Evolutionary conservation across 2,797 vertebrate species (phyloP).

Genomic region (Chelidonichthys spinosus): DNA sequence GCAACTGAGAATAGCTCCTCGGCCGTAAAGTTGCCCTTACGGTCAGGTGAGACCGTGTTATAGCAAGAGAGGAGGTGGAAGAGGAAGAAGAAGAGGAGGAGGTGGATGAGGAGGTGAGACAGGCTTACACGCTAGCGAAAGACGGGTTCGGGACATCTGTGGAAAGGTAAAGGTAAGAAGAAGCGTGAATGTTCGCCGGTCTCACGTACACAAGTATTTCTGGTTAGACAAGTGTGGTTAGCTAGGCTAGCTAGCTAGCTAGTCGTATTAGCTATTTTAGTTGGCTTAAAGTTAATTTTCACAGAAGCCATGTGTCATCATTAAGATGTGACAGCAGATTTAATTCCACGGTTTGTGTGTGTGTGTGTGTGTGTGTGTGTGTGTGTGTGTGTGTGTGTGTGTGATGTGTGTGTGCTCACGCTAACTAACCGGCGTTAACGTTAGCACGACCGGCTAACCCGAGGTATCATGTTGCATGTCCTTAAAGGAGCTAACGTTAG

Average conservation of each 20-base stretch:
- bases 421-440: slow-evolving; percentile 55
- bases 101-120: background rate
- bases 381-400: background rate
- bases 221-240: slow-evolving; percentile 78
- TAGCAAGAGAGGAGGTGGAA: background rate
- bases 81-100: too few species aligned
- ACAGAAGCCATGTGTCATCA: rapidly evolving
- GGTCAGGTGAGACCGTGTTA: slow-evolving; percentile 3
- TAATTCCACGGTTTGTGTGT: too few species aligned
- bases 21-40: slow-evolving; percentile 1
- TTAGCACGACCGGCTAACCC: slow-evolving; percentile 73
- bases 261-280: slow-evolving; percentile 8
- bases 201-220: slow-evolving; percentile 69
- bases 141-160: slow-evolving; percentile 41
- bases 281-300: background rate
- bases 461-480: slow-evolving; percentile 71
- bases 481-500: slow-evolving; percentile 3
- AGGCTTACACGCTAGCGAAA: slow-evolving; percentile 15
- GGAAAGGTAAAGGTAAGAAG: slow-evolving; percentile 70
- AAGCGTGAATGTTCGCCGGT: slow-evolving; percentile 55
- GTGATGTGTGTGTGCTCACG: slow-evolving; percentile 21
- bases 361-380: background rate
- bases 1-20: slow-evolving; percentile 31
- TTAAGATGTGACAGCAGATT: background rate
- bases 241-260: slow-evolving; percentile 59